phyloP scores from a whole-genome alignment of 1,140 invertebrate species.

The Papilio helenus region DNA sequence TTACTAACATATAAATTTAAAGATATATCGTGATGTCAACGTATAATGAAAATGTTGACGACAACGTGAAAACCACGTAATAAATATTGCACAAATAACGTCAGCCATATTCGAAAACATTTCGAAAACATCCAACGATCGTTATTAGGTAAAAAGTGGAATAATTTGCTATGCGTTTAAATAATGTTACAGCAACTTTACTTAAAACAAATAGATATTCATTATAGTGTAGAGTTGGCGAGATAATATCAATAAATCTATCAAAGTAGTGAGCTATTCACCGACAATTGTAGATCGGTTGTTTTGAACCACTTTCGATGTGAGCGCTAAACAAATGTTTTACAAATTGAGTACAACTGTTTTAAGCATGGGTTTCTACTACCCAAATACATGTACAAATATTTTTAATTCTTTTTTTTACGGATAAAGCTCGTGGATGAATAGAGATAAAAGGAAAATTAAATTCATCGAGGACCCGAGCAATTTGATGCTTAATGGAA shows the following conservation, averaged over 20 bases:
- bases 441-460: background rate
- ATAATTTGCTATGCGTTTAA: background rate
- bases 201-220: background rate
- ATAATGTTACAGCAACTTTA: background rate
- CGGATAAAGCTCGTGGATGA: background rate
- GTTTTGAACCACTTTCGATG: slow-evolving; percentile 22
- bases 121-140: too few relatives aligned
- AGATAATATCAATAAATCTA: slow-evolving; percentile 63
- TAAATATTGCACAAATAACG: background rate
- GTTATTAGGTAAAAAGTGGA: background rate
- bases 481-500: background rate
- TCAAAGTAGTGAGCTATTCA: slow-evolving; percentile 50
- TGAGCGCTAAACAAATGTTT: background rate
- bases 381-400: too few relatives aligned
- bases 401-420: background rate
- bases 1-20: background rate
- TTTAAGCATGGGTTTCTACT: background rate
- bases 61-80: background rate
- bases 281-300: slow-evolving; percentile 46
- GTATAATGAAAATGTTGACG: background rate
- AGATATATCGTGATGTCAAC: background rate
- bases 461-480: background rate
- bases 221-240: slow-evolving; percentile 10
- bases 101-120: too few relatives aligned
- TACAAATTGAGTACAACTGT: background rate